These are phyloP conservation scores for Ectropis grisescens DNA, from an alignment of 1,140 invertebrate species.

Conservation along the genomic window DNA sequence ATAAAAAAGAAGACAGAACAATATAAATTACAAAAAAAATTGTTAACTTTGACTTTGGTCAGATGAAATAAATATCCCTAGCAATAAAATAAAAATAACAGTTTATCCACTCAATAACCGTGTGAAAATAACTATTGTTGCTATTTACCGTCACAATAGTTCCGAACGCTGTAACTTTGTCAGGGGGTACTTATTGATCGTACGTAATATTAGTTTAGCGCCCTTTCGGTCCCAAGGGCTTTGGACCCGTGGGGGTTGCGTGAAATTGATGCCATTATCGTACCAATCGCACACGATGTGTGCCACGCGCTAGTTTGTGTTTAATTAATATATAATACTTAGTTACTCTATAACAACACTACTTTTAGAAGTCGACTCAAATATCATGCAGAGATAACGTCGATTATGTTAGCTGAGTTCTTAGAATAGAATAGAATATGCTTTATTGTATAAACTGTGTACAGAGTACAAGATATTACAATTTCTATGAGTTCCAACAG, in stretches of 20 bases:
- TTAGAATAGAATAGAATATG: no score
- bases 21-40: no score
- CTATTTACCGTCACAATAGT: conserved; percentile 8
- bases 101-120: conserved; percentile 3
- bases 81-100: no score
- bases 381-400: no score
- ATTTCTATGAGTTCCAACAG: no score
- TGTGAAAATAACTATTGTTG: conserved; percentile 17
- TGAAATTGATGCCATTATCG: conserved; percentile 40
- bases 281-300: conserved; percentile 8
- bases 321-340: conserved; percentile 5
- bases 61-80: no score
- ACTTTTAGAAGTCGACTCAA: no score
- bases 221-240: conserved; percentile 12
- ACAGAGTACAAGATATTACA: no score
- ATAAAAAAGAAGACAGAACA: no score
- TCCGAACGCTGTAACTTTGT: conserved; percentile 16
- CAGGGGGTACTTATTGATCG: conserved; percentile 9
- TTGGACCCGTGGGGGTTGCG: conserved; percentile 7
- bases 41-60: no score
- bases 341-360: not conserved
- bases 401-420: no score
- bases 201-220: conserved; percentile 15
- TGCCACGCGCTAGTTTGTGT: conserved; percentile 14
- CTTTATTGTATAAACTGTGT: no score